These are phyloP conservation scores for Notarius lentiginosus DNA, from an alignment of 2,113 vertebrate genomes.

Conservation along the genomic window DNA sequence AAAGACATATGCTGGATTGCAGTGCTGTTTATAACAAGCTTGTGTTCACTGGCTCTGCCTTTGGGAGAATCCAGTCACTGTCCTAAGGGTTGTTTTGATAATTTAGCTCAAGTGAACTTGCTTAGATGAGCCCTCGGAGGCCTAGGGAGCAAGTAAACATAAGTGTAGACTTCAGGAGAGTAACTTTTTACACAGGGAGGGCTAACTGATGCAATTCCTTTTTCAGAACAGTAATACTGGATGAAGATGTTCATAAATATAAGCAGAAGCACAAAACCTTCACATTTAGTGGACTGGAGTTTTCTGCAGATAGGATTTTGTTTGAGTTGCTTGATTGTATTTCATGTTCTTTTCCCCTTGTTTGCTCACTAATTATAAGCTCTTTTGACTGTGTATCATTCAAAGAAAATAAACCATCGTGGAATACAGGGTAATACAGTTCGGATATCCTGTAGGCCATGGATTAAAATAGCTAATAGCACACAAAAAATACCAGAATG, in stretches of 20 bases:
- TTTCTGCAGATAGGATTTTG: neutral
- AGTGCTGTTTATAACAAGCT: neutral
- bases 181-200: slow-evolving; percentile 6
- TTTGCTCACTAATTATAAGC: neutral
- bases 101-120: slow-evolving; percentile 8
- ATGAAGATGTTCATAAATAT: slow-evolving; percentile 12
- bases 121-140: slow-evolving; percentile 2
- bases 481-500: no score
- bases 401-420: neutral
- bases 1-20: neutral
- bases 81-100: slow-evolving; percentile 1
- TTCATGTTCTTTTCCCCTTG: neutral
- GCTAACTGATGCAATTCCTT: slow-evolving; percentile 38
- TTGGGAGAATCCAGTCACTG: slow-evolving; percentile 7
- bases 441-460: neutral
- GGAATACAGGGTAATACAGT: neutral
- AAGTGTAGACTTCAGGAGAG: neutral
- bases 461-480: no score
- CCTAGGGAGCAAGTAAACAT: neutral
- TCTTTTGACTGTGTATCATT: neutral
- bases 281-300: neutral
- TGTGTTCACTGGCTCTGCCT: neutral
- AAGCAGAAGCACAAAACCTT: neutral
- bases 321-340: neutral
- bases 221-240: slow-evolving; percentile 32